Base-by-base conservation (phyloP, 2,797 vertebrate species). In the Hylomyscus alleni region DNA sequence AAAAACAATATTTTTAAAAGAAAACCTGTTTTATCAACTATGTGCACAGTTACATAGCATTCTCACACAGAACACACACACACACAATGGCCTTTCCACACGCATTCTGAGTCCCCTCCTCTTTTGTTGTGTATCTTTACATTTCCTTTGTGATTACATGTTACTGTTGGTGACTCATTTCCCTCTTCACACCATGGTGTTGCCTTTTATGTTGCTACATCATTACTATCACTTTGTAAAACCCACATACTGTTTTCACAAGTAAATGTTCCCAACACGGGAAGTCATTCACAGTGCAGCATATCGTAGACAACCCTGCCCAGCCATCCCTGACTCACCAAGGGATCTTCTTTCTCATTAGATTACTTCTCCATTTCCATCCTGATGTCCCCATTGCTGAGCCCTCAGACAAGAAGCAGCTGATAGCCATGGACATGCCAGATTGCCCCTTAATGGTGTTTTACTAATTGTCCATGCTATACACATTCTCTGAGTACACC, bases 341-440 rank as follows among this genome's bases (percentile, higher is more conserved):
- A 22, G 13, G 54, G 76, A 69, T 24, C n/a, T 78, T 75, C 58
- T 73, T 72, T 90, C 95, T 85, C 19, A 7, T 10, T 92, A 84
- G 91, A 60, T 94, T 90, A 65, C 90, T 90, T 97, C 89, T 91
- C 94, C 76, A 88, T 86, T 89, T 93, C 77, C 31, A 62, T 31
- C 69, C 56, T 14, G 3, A 80, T 10, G 1, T n/a, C 34, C 67
- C 67, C 67, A 69, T 69, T 26, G 0, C 44, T n/a, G 29, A 54
- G 19, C 81, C 91, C 76, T 88, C 69, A 92, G 72, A 72, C 85
- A 65, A 47, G 37, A 67, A 88, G 88, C 29, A 0, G 90, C 93
- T 91, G 69, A 52, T 6, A 56, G 72, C 12, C 80, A 62, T 77
- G 47, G 75, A 50, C 69, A 44, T 6, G 6, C 58, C 72, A 90